Conservation (phyloP, 2,888 invertebrate genomes). For the Carcina quercana region DNA sequence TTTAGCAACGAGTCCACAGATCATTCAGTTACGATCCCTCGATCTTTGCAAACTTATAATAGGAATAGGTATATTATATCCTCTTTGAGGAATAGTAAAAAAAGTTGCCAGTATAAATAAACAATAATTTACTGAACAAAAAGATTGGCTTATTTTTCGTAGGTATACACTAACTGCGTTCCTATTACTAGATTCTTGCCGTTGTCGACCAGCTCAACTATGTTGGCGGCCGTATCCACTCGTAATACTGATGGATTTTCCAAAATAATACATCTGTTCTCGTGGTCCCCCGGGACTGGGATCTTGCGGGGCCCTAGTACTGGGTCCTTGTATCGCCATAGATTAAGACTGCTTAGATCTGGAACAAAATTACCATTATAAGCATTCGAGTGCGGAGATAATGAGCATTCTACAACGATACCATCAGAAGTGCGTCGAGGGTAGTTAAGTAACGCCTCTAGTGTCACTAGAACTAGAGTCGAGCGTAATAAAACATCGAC, state of each 20-base stretch:
- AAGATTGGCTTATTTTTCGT: constrained; percentile 38
- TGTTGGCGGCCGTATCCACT: constrained; percentile 59
- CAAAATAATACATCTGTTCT: constrained; percentile 75
- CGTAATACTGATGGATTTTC: constrained; percentile 59
- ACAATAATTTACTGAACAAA: constrained; percentile 24
- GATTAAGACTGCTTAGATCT: constrained; percentile 77
- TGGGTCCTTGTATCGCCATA: constrained; percentile 88
- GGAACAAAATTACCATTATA: constrained; percentile 17
- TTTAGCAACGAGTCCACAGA: no score
- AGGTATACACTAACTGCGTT: constrained; percentile 67
- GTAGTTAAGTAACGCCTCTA: background rate
- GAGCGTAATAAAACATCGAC: no score
- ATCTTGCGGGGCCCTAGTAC: constrained; percentile 83
- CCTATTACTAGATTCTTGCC: constrained; percentile 68
- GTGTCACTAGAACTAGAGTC: no score
- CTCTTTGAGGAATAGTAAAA: constrained; percentile 13
- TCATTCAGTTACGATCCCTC: no score
- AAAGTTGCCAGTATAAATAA: constrained; percentile 18
- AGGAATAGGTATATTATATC: no score
- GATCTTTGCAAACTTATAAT: no score
- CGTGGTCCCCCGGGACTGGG: constrained; percentile 79
- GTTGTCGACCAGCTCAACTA: constrained; percentile 54
- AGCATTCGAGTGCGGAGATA: no score
- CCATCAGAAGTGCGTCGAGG: no score
- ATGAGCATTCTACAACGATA: no score